Evolutionary conservation across 30 jellyfish, hydroid and myxozoan genomes (phyloP), one percentile per base, ranked within the genome.

Genomic region (Turritopsis rubra): DNA sequence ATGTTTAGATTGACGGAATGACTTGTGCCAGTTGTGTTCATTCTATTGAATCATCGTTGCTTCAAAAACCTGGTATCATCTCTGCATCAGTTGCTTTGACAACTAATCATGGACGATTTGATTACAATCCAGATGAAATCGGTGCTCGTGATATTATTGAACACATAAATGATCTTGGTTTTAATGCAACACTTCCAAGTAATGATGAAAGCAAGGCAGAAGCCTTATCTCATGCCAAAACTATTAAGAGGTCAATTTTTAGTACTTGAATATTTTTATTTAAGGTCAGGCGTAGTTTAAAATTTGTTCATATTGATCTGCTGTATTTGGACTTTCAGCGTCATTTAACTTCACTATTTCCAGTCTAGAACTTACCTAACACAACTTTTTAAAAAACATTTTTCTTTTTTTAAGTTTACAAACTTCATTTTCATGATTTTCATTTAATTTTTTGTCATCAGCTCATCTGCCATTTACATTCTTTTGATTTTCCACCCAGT

Each of bases 21-120:
- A 93, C 99, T 9, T 93, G 99, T 81, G 96, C 96, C 13, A 93
- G 97, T 65, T 93, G 99, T 73, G 96, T 93, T 31, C 90, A 88
- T 26, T 65, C 89, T 68, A 93, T 93, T 54, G 99, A 93, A 82
- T 81, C 99, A 60, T 85, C 86, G 28, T 71, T 93, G n/a, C 71
- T 88, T 65, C 87, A 93, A 75, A 75, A 54, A 0, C 88, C 91
- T 31, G 99, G 99, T 53, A 87, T 93, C 23, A 71, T 85, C 7
- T 53, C 95, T 0, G 99, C 96, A 16, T 93, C 96, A 28, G 99
- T 93, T 0, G 91, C 99, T 20, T 73, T 93, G 31, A 65, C 99
- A 52, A 93, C 99, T 21, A 84, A 84, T 84, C 84, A 86, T 73
- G 99, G 96, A 7, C 81, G 82, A 29, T 85, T 93, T 73, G 85